A percentile compares a stretch with the other conserved stretches of the same genome.
phyloP scores from a whole-genome alignment of 2,113 vertebrate species.

The Dermatemys mawii region DNA sequence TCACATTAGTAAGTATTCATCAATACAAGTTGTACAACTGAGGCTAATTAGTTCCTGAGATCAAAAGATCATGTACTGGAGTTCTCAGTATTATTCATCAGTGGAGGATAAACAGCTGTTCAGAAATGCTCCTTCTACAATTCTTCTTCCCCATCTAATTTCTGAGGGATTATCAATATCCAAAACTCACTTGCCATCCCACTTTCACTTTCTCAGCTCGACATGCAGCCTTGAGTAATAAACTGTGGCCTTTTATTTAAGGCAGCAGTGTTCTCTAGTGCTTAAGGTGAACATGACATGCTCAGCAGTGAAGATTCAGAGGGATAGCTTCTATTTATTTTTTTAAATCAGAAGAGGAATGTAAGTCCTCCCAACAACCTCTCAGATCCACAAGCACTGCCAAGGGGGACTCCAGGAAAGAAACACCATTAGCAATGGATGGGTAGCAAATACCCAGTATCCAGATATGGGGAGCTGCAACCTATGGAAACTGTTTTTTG shows the following conservation, averaged over 20 bases:
- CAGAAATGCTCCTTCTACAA: neutral
- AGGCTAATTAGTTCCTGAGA: neutral
- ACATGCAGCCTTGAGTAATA: neutral
- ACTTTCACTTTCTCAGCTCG: neutral
- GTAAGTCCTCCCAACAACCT: neutral
- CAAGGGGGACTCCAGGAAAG: constrained; percentile 45
- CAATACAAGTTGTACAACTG: neutral
- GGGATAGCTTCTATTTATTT: neutral
- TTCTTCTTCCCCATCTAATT: neutral
- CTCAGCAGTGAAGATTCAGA: neutral
- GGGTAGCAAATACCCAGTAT: constrained; percentile 58
- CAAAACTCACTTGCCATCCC: neutral
- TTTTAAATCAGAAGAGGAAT: neutral
- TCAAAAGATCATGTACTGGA: neutral
- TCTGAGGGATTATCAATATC: neutral
- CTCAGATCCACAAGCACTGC: neutral
- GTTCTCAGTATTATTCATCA: neutral
- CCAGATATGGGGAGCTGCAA: constrained; percentile 64
- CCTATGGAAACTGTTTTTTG: constrained; percentile 56
- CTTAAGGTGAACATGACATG: neutral
- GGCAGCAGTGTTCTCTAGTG: neutral
- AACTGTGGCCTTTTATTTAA: neutral
- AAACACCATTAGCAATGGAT: constrained; percentile 42
- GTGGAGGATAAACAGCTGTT: neutral
- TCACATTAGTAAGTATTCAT: neutral